Conservation (phyloP, 2,797 vertebrate genomes). For the Nyctibius grandis region DNA sequence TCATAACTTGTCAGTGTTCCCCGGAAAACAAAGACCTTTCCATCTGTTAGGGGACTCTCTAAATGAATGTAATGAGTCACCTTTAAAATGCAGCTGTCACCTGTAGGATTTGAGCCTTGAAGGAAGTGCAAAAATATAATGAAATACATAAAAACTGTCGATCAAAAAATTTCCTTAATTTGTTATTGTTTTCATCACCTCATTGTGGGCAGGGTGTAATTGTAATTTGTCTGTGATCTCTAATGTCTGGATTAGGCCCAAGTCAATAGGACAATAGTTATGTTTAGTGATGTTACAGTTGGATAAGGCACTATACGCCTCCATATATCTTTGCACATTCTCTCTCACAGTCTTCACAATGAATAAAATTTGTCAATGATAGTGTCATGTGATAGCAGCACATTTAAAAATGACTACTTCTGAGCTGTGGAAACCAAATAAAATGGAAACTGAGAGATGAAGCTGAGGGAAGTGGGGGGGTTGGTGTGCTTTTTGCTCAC, state of each 20-base stretch:
- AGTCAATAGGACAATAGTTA: not conserved
- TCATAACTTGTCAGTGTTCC: conserved; percentile 66
- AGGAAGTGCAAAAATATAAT: conserved; percentile 12
- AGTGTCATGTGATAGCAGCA: not conserved
- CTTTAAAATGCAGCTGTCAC: conserved; percentile 72
- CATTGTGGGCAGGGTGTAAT: not conserved
- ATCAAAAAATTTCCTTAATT: conserved; percentile 1
- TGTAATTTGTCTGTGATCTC: conserved; percentile 30
- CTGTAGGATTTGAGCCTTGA: conserved; percentile 38
- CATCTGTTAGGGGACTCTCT: conserved; percentile 63
- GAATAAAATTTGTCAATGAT: conserved; percentile 42
- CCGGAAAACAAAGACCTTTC: conserved; percentile 65
- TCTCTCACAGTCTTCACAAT: conserved; percentile 51
- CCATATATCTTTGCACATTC: conserved; percentile 31
- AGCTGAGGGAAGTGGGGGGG: fast-evolving
- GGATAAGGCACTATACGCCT: conserved; percentile 16
- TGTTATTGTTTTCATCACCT: conserved; percentile 43
- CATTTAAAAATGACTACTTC: conserved; percentile 37
- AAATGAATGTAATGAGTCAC: conserved; percentile 66
- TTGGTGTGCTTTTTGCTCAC: not conserved
- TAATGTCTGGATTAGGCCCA: conserved; percentile 16
- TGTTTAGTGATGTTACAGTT: not conserved
- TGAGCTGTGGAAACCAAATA: not conserved
- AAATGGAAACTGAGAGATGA: not conserved
- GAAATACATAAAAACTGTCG: not conserved